Base-by-base conservation (phyloP, 2,888 invertebrate species). In the Hirtodrosophila alboralis region DNA sequence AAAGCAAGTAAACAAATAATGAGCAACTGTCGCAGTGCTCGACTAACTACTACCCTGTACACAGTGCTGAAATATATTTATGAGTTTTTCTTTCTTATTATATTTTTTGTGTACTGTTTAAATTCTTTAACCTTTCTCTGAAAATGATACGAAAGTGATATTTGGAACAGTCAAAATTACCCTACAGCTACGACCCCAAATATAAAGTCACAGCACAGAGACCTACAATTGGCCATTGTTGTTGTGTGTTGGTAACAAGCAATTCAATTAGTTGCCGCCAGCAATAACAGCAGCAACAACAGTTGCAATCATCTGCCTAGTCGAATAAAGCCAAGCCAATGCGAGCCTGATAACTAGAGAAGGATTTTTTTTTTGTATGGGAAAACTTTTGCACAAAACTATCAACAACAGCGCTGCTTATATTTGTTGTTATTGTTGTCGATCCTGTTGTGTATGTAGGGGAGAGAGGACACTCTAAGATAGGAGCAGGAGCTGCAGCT, bases 381-480 rank as follows among this genome's bases (percentile, higher is more conserved):
- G 16, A 58, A 77, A 71, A 6, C 57, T 79, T 84, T 54, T 14
- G 28, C 28, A 61, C 67, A 62, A 36, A 71, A 64, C 71, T 79
- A 83, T 75, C 75, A 73, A 45, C 53, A 53, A 52, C 38, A 56
- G 43, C 14, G 43, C 34, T 30, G 45, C 16, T 28, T 34, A 14
- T 38, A 34, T 58, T 38, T 51, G 61, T 37, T 59, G 56, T 41
- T 53, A n/a, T 45, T 51, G 41, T 26, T 60, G 37, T 43, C 60
- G 52, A 34, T 41, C 4, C 4, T 3, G 18, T 18, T 18, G 18
- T 18, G 18, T n/a, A n/a, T n/a, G 18, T 5, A 4, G 18, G 18
- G 18, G 27, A 34, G 45, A 41, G 16, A 18, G 37, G 56, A 47
- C 61, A 43, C 41, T 52, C 56, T 45, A 36, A 38, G n/a, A n/a